Base-by-base conservation (phyloP, 2,888 invertebrate species). In the Antheraea yamamai region DNA sequence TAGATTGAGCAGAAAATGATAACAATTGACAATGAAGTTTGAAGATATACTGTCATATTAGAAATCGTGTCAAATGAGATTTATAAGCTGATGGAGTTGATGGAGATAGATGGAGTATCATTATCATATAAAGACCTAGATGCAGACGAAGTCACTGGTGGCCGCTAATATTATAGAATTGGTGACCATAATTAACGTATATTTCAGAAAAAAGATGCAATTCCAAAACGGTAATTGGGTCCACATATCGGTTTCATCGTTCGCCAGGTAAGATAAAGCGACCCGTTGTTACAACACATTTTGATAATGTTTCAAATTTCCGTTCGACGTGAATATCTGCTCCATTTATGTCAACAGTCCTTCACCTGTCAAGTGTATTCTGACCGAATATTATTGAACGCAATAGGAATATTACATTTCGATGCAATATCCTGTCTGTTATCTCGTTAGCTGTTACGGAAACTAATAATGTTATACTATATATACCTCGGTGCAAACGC, bases 301-400 rank as follows among this genome's bases (percentile, higher is more conserved):
- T 79, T 75, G 77, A 73, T 76, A 79, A 78, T 81, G 76, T 79
- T 80, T 79, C 78, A 79, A 81, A 83, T 79, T 82, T 82, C 80
- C 80, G 79, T 61, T 76, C 73, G 30, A 30, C 30, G 26, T 66
- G 64, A 20, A 30, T 64, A 66, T 66, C 64, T 30, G 30, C 16
- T 16, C 30, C 64, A 30, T 30, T 66, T 18, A 26, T 66, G 64
- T 66, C 64, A 66, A 66, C 64, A 66, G 64, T 12, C 64, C 16
- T 66, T 66, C 26, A 30, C 30, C 16, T 66, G 14, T 12, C 64
- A 26, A 64, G 14, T 30, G 30, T 26, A 26, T 66, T 66, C 4
- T 30, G 30, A 26, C 26, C 26, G 64, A 66, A 66, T 66, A 66
- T 30, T 30, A 30, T 61, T 23, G n/a, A 12, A 23, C 8, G 2